Percentiles rank a stretch among this genome's conserved stretches.
Evolutionary conservation across 2,888 invertebrate species (phyloP).

Genomic region (Thalpophila matura): DNA sequence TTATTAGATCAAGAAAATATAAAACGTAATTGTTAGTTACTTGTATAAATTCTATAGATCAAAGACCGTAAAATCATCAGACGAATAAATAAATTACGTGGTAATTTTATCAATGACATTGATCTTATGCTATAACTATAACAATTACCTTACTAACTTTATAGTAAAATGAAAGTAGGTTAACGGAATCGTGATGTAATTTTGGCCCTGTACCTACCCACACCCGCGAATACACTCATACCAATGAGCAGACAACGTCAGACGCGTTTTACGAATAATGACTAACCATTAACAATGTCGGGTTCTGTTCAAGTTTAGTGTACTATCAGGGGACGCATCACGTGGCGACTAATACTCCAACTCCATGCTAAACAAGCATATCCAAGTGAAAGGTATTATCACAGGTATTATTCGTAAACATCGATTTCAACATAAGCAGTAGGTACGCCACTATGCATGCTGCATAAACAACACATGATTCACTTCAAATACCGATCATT

Average conservation of each 20-base stretch:
- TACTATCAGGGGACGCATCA: constrained; percentile 21
- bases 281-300: constrained; percentile 26
- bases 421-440: constrained; percentile 24
- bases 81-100: constrained; percentile 43
- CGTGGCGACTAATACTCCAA: constrained; percentile 16
- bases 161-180: constrained; percentile 78
- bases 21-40: background rate
- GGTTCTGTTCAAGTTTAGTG: constrained; percentile 21
- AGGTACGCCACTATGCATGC: constrained; percentile 29
- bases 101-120: constrained; percentile 61
- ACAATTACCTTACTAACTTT: constrained; percentile 64
- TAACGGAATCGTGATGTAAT: constrained; percentile 75
- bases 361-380: constrained; percentile 33
- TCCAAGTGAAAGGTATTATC: constrained; percentile 47
- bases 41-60: background rate
- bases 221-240: constrained; percentile 64
- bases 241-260: constrained; percentile 50
- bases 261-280: constrained; percentile 42
- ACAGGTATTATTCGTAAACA: constrained; percentile 40
- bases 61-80: constrained; percentile 22
- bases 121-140: constrained; percentile 57
- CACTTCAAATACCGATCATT: constrained; percentile 36
- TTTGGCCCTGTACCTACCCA: constrained; percentile 75
- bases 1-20: background rate
- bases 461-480: constrained; percentile 42